Percentiles rank a stretch among this genome's conserved stretches.
Conservation (phyloP, 2,113 vertebrate genomes). For the Thymallus thymallus region DNA sequence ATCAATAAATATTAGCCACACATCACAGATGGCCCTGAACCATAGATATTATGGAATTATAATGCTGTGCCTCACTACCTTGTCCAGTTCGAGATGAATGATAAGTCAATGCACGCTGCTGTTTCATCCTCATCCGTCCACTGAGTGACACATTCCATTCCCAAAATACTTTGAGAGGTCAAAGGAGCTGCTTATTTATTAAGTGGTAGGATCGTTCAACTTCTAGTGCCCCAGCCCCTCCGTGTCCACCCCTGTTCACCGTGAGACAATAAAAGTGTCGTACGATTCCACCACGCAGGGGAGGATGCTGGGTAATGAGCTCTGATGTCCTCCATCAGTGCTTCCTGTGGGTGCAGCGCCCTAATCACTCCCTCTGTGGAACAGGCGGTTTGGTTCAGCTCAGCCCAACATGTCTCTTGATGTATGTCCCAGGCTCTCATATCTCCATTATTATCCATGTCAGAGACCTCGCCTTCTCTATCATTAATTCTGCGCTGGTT, state of each 20-base stretch:
- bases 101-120: no score
- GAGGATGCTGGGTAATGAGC: slow-evolving; percentile 49
- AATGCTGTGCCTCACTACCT: no score
- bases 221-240: neutral
- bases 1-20: no score
- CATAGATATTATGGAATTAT: no score
- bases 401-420: slow-evolving; percentile 30
- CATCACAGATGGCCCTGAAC: no score
- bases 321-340: slow-evolving; percentile 40
- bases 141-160: neutral
- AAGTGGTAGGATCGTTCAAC: neutral
- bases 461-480: neutral
- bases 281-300: neutral
- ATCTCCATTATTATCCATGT: neutral
- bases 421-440: slow-evolving; percentile 7
- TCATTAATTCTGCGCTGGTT: neutral
- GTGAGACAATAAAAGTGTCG: neutral
- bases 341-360: slow-evolving; percentile 33
- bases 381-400: slow-evolving; percentile 42
- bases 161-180: neutral
- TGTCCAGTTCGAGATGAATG: no score
- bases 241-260: neutral
- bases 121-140: neutral
- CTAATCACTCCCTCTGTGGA: slow-evolving; percentile 50
- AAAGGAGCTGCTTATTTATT: neutral